Conservation (phyloP, 2,888 invertebrate genomes). For the Lithosia quadra region DNA sequence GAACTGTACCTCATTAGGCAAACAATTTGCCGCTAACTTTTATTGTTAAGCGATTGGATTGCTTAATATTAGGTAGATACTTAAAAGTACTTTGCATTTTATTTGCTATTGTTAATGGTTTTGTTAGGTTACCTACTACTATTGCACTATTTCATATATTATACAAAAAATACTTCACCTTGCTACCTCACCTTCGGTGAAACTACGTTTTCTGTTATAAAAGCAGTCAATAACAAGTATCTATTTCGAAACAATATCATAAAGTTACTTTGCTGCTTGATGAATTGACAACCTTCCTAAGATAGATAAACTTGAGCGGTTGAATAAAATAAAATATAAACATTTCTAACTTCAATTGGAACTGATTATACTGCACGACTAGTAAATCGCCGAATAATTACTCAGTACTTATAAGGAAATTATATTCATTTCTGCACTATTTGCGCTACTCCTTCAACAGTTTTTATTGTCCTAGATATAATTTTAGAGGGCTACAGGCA, state of each 20-base stretch:
- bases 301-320: neutral
- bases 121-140: neutral
- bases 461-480: too few species aligned
- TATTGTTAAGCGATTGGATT: neutral
- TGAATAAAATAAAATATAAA: neutral
- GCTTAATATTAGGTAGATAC: neutral
- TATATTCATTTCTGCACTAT: neutral
- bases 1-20: neutral
- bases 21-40: constrained; percentile 3
- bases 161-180: neutral
- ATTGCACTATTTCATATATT: neutral
- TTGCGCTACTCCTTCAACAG: too few species aligned
- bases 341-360: neutral
- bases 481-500: neutral
- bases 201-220: neutral
- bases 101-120: neutral
- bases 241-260: too few species aligned
- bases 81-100: neutral
- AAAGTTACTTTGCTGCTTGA: neutral
- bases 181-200: neutral
- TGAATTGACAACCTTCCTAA: neutral
- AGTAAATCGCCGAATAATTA: neutral
- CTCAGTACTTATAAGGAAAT: neutral
- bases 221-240: neutral
- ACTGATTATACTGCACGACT: neutral